These are phyloP conservation scores for Orientallactaga bullata DNA, from an alignment of 2,113 vertebrate species.

Conservation along the genomic window DNA sequence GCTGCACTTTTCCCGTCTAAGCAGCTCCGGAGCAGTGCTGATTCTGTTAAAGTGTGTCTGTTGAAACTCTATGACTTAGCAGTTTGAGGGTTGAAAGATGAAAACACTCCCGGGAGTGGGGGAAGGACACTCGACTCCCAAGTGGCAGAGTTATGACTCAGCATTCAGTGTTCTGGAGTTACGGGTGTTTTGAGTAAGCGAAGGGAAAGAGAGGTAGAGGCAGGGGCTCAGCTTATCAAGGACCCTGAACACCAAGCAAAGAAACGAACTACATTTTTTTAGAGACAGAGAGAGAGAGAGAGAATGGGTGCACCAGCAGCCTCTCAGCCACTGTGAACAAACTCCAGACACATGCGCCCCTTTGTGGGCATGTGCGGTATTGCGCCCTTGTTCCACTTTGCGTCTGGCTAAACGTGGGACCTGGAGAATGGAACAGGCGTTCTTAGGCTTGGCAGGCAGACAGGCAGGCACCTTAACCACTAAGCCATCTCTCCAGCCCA, in stretches of 20 bases:
- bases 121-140: not conserved
- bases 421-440: too few species aligned
- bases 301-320: too few species aligned
- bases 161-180: not conserved
- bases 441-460: too few species aligned
- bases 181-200: not conserved
- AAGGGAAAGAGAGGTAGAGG: not conserved
- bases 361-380: too few species aligned
- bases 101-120: not conserved
- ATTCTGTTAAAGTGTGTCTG: not conserved
- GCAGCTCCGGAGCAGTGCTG: not conserved
- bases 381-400: too few species aligned
- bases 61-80: not conserved
- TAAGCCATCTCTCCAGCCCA: too few species aligned
- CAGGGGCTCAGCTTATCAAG: not conserved
- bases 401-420: too few species aligned
- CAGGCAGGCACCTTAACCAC: too few species aligned
- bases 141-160: not conserved
- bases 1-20: not conserved
- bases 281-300: too few species aligned
- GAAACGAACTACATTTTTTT: too few species aligned
- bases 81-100: not conserved
- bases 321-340: too few species aligned
- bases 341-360: too few species aligned
- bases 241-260: not conserved